Base-by-base conservation (phyloP, 2,888 invertebrate species). In the Leistus spinibarbis region DNA sequence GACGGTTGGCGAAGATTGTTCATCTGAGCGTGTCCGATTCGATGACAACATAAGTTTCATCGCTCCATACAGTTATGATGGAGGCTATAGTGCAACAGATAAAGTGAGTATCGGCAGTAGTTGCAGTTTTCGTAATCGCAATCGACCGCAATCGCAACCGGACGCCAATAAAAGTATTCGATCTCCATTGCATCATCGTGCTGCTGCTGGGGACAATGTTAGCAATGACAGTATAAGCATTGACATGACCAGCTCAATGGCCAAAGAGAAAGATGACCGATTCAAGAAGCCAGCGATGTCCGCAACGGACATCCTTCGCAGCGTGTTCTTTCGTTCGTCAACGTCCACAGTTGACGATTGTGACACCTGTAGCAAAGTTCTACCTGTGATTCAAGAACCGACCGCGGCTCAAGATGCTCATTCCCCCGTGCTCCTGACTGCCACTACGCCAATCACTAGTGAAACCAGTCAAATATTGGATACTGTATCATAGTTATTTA, bases 11-110 rank as follows among this genome's bases (percentile, higher is more conserved):
- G 89, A 89, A 78, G 89, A 89, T 76, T 87, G 89, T 74, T 87
- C 86, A 24, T 90, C 90, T 0, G 91, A 91, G 80, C 85, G 91
- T n/a, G 90, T 91, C 0, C 86, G 90, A 72, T 91, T 91, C 80
- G 91, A 91, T 80, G 90, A 90, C 81, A 90, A 90, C 78, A 89
- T 91, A 76, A 90, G 89, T 79, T 88, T 89, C 80, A 88, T 89
- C 69, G 87, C 86, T 64, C 82, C 85, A 4, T 84, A 85, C 24
- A 78, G 80, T 23, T 80, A 78, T 60, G 79, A 80, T 27, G 78
- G 80, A 19, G 80, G 80, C 16, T 81, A 82, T 66, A n/a, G n/a
- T n/a, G n/a, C n/a, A n/a, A 82, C 83, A n/a, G 86, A 87, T 76
- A 88, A 88, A 77, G 82, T 84, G 2, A 85, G 85, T 77, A 85